Evolutionary conservation across 2,797 vertebrate species (phyloP), one percentile per base, ranked within the genome.

Genomic region (Vireo griseus): DNA sequence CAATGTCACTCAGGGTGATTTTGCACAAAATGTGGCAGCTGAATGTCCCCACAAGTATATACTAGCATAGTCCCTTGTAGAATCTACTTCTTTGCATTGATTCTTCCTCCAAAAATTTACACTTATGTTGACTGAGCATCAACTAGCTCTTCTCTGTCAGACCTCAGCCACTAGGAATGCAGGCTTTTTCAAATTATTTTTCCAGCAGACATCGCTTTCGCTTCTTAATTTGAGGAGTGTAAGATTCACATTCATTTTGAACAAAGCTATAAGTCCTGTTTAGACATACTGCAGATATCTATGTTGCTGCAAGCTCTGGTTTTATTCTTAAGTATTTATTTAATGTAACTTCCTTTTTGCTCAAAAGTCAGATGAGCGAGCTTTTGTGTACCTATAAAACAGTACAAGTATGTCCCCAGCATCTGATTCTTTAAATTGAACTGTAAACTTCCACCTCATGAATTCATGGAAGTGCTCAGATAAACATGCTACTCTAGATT

Each of bases 341-440:
- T 71, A 28, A 7, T 19, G 3, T 28, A 7, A 17, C 15, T 58
- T 66, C 7, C 25, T 21, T 93, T 74, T 25, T 44, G 12, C 37
- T 67, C 40, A 44, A 48, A 87, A 71, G 4, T 28, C 31, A n/a
- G 44, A 59, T 19, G 9, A 5, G 7, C 47, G 25, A 75, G 9
- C 3, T 75, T 75, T 48, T 61, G 1, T 37, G 31, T 58, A 12
- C 7, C 22, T n/a, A 13, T 44, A 48, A 89, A 72, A 79, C 22
- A 59, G 1, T 18, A 48, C 12, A 52, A 65, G 35, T 24, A 11
- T 24, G 1, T 35, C 13, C 6, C 2, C 16, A 33, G 7, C 4
- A 37, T 26, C 5, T 51, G 11, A 63, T 68, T 65, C 42, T 68
- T 82, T 59, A 50, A 54, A 61, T 8, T 50, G 16, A 62, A 28